Base-by-base conservation (phyloP, 2,797 vertebrate species). In the Triplophysa yarkandensis region DNA sequence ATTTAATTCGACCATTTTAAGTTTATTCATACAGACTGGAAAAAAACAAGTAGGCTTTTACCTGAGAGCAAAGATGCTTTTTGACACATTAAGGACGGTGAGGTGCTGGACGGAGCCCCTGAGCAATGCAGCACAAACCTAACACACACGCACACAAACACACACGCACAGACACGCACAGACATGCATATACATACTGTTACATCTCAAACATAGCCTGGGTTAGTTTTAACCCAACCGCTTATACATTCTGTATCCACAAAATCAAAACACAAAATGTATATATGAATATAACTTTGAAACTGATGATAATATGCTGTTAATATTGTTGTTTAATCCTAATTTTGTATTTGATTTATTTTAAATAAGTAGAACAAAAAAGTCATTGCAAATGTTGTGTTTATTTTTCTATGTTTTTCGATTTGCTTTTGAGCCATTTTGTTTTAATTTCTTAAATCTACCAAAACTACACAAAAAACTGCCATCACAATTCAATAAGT, bases 31-130 rank as follows among this genome's bases (percentile, higher is more conserved):
- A n/a, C n/a, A n/a, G n/a, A 3, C 36, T 39, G 34, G 9, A 41
- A 44, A 8, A 25, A 52, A 25, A 25, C 6, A n/a, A 46, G 23
- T 19, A 19, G 2, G 14, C 13, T 72, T 78, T 80, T 86, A 98
- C 97, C 96, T 95, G 92, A 98, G 94, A 78, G 95, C 93, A 86
- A 98, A 97, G 77, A 98, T 74, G 1, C 95, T 94, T 85, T 95
- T 96, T 68, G 95, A 96, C 74, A 98, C 85, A 41, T 94, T 96
- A 68, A 99, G 95, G 71, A 94, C 89, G 27, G 94, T 88, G 65
- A 99, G 91, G 81, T 96, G 93, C 39, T 95, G 94, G 76, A 92
- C 88, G 28, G 96, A 95, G 17, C 97, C 97, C 74, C 95, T 93
- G 78, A 98, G 92, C 13, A 99, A 92, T 44, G 97, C 95, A 6